Evolutionary conservation across 2,888 invertebrate species (phyloP), one percentile per base, ranked within the genome.

Genomic region (Phalangium opilio): DNA sequence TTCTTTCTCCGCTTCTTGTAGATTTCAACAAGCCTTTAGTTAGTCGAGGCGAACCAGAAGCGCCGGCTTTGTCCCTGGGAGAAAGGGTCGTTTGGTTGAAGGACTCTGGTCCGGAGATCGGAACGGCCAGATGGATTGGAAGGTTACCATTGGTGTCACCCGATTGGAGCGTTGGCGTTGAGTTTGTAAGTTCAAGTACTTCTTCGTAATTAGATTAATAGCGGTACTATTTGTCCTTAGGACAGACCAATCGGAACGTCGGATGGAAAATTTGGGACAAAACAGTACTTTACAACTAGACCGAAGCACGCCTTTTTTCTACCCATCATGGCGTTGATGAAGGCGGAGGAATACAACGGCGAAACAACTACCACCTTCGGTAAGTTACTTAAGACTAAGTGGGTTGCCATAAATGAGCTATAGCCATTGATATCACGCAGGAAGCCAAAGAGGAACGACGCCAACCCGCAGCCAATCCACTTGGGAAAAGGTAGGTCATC

Each of bases 211-310:
- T n/a, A n/a, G n/a, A n/a, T n/a, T n/a, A n/a, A n/a, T n/a, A n/a
- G n/a, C n/a, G n/a, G n/a, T n/a, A n/a, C n/a, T n/a, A n/a, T n/a
- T n/a, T n/a, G n/a, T n/a, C n/a, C n/a, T n/a, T n/a, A 70, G 70
- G 69, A 68, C 50, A 62, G 66, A 44, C 60, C 63, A 3, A 64
- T 70, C 34, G 70, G 69, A 11, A 63, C 65, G n/a, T 69, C 69
- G 3, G 69, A 68, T 32, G 70, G 70, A 5, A 64, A 64, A 47
- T 69, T 68, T 55, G 61, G 62, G 45, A 66, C 67, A 27, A 59
- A 62, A 36, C 61, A 64, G 35, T 58, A 70, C 48, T 70, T 70
- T 54, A 56, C 56, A 19, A 63, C 69, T 2, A 61, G 60, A 47
- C 63, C 62, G 32, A 63, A 64, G 33, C 66, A 68, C 57, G 68